These are phyloP conservation scores for Seriola quinqueradiata DNA, from an alignment of 2,113 vertebrate genomes.

Conservation along the genomic window DNA sequence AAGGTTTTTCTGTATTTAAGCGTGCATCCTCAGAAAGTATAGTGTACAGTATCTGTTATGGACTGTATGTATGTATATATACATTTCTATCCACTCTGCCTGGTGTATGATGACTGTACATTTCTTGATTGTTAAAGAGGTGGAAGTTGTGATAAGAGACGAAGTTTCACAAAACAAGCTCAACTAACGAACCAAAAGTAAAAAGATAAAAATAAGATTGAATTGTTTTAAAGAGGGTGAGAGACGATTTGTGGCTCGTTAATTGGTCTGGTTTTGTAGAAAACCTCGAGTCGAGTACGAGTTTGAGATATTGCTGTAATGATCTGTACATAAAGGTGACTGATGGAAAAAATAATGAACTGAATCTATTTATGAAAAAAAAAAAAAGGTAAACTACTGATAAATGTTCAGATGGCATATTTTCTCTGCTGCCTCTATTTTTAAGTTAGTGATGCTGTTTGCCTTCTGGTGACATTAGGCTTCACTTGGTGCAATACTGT, in stretches of 20 bases:
- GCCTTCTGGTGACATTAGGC: constrained; percentile 44
- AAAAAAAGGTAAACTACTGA: constrained; percentile 67
- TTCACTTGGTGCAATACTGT: constrained; percentile 74
- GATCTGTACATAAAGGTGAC: constrained; percentile 74
- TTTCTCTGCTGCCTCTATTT: constrained; percentile 81
- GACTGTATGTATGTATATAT: constrained; percentile 54
- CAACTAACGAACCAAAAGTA: neutral
- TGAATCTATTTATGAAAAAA: constrained; percentile 75
- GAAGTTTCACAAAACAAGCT: neutral
- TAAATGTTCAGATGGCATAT: constrained; percentile 66
- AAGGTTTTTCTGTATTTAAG: constrained; percentile 49
- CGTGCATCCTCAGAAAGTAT: constrained; percentile 8
- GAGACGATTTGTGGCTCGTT: constrained; percentile 16
- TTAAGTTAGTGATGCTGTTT: constrained; percentile 54
- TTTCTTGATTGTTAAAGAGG: constrained; percentile 37
- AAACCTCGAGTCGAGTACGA: too few relatives aligned
- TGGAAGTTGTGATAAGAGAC: neutral
- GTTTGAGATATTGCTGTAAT: constrained; percentile 6
- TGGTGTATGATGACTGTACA: constrained; percentile 46
- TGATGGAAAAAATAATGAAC: constrained; percentile 24
- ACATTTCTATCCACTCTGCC: constrained; percentile 47
- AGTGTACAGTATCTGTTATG: constrained; percentile 36
- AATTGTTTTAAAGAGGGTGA: too few relatives aligned
- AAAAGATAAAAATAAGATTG: too few relatives aligned
- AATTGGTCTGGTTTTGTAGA: constrained; percentile 33